Evolutionary conservation across 1,140 invertebrate species (phyloP).

Genomic region (Babylonia areolata): DNA sequence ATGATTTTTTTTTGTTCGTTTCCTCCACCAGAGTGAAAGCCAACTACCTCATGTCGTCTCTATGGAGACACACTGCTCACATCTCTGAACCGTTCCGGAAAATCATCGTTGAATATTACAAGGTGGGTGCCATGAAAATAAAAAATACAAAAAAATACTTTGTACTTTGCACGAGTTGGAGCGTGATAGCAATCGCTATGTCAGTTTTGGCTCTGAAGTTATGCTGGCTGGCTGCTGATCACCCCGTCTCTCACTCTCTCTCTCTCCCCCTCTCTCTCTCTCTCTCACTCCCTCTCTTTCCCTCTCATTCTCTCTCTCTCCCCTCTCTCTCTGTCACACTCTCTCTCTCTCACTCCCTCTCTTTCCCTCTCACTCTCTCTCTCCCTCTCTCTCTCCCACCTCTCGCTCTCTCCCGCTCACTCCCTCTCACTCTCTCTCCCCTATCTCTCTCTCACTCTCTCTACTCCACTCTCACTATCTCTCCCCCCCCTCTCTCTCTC

Average conservation of each 20-base stretch:
- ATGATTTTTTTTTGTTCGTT: background rate
- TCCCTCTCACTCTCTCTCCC: too few species aligned
- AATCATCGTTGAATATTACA: slow-evolving; percentile 14
- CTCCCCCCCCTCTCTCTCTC: too few species aligned
- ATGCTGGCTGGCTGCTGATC: too few species aligned
- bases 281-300: slow-evolving; percentile 1
- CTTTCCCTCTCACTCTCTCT: too few species aligned
- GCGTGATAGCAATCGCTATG: too few species aligned
- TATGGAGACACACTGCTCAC: background rate
- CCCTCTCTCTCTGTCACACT: background rate
- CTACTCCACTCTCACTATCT: too few species aligned
- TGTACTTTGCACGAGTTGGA: background rate
- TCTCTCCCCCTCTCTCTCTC: background rate
- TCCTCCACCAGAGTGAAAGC: slow-evolving; percentile 25
- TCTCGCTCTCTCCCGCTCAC: too few species aligned
- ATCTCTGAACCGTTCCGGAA: background rate
- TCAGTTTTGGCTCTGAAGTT: too few species aligned
- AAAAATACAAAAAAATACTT: too few species aligned
- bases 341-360: background rate
- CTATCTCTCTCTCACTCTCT: too few species aligned
- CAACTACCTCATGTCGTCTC: slow-evolving; percentile 35
- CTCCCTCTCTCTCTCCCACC: background rate
- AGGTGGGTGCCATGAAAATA: too few species aligned
- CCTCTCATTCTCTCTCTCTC: background rate
- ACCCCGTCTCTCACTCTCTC: background rate